phyloP scores from a whole-genome alignment of 2,113 vertebrate species.

The Psammodynastes pulverulentus region DNA sequence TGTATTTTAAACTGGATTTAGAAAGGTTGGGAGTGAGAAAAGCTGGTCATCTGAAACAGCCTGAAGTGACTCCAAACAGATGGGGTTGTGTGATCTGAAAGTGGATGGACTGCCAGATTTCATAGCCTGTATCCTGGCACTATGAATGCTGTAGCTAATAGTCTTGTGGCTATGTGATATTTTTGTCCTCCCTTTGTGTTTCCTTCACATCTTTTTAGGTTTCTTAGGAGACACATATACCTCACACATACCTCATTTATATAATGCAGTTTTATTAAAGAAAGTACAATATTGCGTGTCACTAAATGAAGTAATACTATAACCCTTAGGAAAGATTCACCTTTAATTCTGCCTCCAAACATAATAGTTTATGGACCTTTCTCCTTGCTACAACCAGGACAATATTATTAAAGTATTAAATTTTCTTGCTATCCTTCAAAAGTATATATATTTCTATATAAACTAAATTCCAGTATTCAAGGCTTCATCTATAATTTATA shows the following conservation, averaged over 20 bases:
- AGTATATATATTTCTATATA: background rate
- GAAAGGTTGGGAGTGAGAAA: background rate
- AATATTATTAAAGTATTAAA: conserved; percentile 19
- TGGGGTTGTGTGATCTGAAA: background rate
- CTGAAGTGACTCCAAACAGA: background rate
- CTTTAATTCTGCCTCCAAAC: background rate
- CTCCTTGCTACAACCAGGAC: background rate
- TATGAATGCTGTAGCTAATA: background rate
- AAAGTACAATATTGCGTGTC: background rate
- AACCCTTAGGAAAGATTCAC: background rate
- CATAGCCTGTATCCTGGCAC: background rate
- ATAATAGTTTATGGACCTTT: background rate
- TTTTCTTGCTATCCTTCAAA: background rate
- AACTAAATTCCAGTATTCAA: background rate
- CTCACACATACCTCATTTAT: background rate
- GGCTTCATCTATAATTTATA: too few species aligned
- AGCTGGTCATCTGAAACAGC: background rate
- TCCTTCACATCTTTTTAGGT: background rate
- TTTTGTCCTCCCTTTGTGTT: background rate
- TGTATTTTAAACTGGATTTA: background rate
- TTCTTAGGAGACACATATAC: background rate
- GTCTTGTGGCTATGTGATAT: background rate
- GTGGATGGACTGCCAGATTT: background rate
- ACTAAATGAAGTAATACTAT: conserved; percentile 3
- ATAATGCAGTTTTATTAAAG: background rate